phyloP scores from a whole-genome alignment of 1,140 invertebrate species.

The Zaprionus ghesquierei region DNA sequence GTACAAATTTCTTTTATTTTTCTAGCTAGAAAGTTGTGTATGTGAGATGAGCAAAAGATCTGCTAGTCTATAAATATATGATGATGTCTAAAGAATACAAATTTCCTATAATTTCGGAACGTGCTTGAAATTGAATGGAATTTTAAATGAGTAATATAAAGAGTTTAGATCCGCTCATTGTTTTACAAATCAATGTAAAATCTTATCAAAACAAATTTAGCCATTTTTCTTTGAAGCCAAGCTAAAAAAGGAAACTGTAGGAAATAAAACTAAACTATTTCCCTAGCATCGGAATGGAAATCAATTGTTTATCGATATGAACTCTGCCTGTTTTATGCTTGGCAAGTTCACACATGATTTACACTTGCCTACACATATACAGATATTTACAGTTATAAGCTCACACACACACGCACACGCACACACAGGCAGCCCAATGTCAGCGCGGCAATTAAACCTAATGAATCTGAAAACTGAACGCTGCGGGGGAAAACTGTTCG shows the following conservation, averaged over 20 bases:
- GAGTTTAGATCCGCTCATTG: no score
- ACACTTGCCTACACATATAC: background rate
- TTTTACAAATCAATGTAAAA: background rate
- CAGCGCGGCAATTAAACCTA: background rate
- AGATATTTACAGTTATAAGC: background rate
- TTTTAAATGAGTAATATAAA: no score
- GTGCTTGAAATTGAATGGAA: no score
- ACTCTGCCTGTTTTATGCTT: background rate
- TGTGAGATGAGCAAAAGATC: no score
- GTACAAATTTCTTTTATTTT: no score
- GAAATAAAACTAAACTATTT: background rate
- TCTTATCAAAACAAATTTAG: background rate
- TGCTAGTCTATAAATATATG: no score
- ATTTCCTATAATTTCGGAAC: no score
- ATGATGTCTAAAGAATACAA: no score
- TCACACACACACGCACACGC: background rate
- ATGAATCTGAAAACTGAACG: slow-evolving; percentile 9
- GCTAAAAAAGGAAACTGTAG: background rate
- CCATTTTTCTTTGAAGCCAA: background rate
- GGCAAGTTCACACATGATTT: background rate
- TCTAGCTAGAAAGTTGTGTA: no score
- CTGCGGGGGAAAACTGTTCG: background rate
- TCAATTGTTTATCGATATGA: background rate
- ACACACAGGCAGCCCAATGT: background rate
- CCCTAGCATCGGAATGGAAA: background rate